Percentiles rank a stretch among this genome's conserved stretches.
Evolutionary conservation across 2,113 vertebrate genomes (phyloP).

Genomic region (Eurystomus gularis): DNA sequence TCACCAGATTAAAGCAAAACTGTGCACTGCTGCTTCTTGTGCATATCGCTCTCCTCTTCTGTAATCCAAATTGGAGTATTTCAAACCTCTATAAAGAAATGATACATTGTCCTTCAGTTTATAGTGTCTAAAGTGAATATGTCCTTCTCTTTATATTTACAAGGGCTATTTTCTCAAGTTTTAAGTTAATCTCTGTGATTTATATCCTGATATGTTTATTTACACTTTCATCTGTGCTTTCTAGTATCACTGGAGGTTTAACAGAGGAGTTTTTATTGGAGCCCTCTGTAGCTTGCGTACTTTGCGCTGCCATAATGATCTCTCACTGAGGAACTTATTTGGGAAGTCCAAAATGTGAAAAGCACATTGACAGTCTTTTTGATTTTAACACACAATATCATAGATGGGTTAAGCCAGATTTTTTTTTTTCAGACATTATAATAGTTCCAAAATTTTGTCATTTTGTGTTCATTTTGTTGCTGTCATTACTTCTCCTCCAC

Average conservation of each 20-base stretch:
- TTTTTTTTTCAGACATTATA: not conserved
- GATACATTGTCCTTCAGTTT: constrained; percentile 28
- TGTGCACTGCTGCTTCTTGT: not conserved
- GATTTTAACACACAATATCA: constrained; percentile 24
- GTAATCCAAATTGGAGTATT: constrained; percentile 32
- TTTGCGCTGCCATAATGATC: constrained; percentile 11
- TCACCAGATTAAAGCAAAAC: not conserved
- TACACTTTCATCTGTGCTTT: constrained; percentile 42
- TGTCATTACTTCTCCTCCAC: not conserved
- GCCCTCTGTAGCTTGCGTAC: constrained; percentile 42
- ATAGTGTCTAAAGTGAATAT: not conserved
- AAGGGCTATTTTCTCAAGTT: not conserved
- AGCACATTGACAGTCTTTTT: not conserved
- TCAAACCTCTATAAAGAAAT: constrained; percentile 31
- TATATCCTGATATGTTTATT: not conserved
- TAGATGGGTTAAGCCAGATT: not conserved
- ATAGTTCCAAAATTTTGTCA: not conserved
- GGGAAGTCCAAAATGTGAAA: constrained; percentile 5
- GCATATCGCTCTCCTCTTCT: not conserved
- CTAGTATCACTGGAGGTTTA: constrained; percentile 4
- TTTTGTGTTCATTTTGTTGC: not conserved
- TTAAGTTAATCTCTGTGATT: constrained; percentile 37
- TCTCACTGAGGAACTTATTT: constrained; percentile 15
- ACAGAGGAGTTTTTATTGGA: not conserved
- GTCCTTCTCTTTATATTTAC: not conserved